Base-by-base conservation (phyloP, 2,888 invertebrate genomes). In the Hyposoter didymator region DNA sequence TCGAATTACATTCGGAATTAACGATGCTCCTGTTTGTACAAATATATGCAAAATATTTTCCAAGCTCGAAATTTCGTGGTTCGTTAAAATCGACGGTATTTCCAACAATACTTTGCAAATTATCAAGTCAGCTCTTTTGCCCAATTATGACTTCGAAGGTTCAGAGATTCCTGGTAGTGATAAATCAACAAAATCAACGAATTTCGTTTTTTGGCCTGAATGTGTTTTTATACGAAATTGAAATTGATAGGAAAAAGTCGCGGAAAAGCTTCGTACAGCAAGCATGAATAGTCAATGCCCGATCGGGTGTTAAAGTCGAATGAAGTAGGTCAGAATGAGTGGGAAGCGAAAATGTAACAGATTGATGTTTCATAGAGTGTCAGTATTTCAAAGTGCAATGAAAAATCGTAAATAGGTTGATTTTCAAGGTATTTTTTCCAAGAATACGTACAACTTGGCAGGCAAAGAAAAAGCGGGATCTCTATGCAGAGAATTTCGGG, bases 261-360 rank as follows among this genome's bases (percentile, higher is more conserved):
- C 2, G 55, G 5, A 4, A 59, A 59, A 28, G 59, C 28, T 59
- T 4, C 1, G 28, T 28, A 59, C 14, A 12, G 22, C 22, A 22
- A 55, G 12, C 28, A 59, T 59, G 28, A 59, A 28, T 59, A 59
- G 59, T 59, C 59, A 12, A 59, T 59, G 28, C 6, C 14, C 28
- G 59, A 59, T 22, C 28, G 59, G 28, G 28, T 59, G 28, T 28
- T 28, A 59, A 59, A 28, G 14, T 28, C 28, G 59, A 59, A 5
- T 22, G 22, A 28, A 59, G 59, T 59, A 59, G 59, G 28, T 59
- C 59, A 59, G 28, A 55, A 55, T 3, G 55, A 55, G 22, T 55
- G 28, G 22, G 28, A 59, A 10, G 19, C 10, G 55, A 22, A 59
- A 59, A 59, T 28, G 59, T 59, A 28, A 28, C 14, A 59, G 59